Evolutionary conservation across 2,797 vertebrate species (phyloP).

Genomic region (Microctenopoma stevenorrisi): DNA sequence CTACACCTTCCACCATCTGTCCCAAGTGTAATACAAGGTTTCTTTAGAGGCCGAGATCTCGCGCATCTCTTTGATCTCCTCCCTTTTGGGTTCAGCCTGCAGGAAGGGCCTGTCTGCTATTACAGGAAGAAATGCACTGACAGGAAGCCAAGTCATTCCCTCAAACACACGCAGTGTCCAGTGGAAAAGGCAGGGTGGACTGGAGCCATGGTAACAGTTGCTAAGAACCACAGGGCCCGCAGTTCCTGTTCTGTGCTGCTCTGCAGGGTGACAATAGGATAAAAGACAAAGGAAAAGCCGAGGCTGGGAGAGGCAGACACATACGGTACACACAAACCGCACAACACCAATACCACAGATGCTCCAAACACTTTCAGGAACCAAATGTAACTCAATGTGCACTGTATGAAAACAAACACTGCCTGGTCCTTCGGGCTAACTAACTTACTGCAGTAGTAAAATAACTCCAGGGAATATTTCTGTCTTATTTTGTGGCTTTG

Average conservation of each 20-base stretch:
- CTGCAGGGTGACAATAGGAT: slow-evolving; percentile 17
- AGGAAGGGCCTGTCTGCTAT: slow-evolving; percentile 60
- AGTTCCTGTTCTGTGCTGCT: slow-evolving; percentile 43
- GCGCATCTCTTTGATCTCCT: slow-evolving; percentile 26
- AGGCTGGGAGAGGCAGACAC: slow-evolving; percentile 1
- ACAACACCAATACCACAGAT: not conserved
- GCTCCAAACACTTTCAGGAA: not conserved
- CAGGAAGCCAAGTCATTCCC: slow-evolving; percentile 57
- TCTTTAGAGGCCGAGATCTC: slow-evolving; percentile 10
- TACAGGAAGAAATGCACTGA: slow-evolving; percentile 67
- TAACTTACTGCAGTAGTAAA: not conserved
- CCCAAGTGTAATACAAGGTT: not conserved
- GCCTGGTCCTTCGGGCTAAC: not conserved
- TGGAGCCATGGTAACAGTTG: slow-evolving; percentile 62
- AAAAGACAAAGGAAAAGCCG: slow-evolving; percentile 18
- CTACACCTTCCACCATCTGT: slow-evolving; percentile 3
- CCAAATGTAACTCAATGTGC: not conserved
- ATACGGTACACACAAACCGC: not conserved
- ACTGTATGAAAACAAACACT: not conserved
- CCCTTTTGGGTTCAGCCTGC: slow-evolving; percentile 21
- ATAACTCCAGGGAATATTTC: not conserved
- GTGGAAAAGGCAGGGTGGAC: slow-evolving; percentile 31
- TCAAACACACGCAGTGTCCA: slow-evolving; percentile 33
- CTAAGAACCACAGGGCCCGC: slow-evolving; percentile 34
- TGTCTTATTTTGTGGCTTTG: not conserved